These are phyloP conservation scores for Thamnophis elegans DNA, from an alignment of 2,797 vertebrate species.

Conservation along the genomic window DNA sequence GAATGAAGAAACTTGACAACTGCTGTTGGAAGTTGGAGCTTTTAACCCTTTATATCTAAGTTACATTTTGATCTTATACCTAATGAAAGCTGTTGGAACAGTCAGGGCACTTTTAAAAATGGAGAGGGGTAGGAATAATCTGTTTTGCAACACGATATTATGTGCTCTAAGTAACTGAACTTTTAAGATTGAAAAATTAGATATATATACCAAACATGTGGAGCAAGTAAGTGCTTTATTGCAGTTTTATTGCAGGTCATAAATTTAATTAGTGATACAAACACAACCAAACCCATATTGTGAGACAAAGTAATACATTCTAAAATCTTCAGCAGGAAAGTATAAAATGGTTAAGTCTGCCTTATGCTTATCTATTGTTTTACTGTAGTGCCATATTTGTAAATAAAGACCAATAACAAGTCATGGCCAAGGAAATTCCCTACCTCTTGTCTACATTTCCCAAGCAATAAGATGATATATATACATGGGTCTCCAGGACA, in stretches of 20 bases:
- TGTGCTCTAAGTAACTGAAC: background rate
- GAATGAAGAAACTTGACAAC: background rate
- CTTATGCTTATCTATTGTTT: background rate
- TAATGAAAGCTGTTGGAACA: background rate
- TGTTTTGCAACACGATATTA: background rate
- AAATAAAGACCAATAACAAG: background rate
- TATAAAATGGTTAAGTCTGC: background rate
- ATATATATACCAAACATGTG: background rate
- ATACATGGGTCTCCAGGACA: background rate
- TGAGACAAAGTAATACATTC: background rate
- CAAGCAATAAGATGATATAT: background rate
- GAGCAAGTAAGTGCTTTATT: background rate
- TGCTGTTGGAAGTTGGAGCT: background rate
- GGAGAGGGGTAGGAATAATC: background rate
- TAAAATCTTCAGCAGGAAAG: background rate
- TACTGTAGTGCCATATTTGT: background rate
- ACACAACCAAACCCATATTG: background rate
- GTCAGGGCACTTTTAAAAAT: background rate
- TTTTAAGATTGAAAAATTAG: background rate
- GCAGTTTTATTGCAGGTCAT: background rate
- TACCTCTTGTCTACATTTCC: background rate
- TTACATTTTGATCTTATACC: background rate
- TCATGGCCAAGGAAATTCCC: background rate
- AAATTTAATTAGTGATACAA: background rate
- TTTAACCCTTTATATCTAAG: background rate